Conservation (phyloP, 2,888 invertebrate genomes). For the Alloscopus bannaensis region DNA sequence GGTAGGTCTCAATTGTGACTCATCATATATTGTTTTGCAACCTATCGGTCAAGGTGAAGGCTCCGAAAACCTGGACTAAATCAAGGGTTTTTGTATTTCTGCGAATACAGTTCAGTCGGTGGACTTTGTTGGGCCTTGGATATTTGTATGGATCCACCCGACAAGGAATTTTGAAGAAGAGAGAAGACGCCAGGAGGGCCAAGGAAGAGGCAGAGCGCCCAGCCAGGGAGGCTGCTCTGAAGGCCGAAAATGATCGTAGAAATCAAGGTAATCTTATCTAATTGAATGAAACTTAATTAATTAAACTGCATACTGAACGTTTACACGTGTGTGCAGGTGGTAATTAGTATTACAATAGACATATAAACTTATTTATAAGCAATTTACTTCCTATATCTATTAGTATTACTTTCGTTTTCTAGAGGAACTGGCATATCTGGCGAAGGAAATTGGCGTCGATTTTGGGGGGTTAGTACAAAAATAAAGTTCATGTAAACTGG, state of each 20-base stretch:
- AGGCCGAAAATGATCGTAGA: constrained; percentile 52
- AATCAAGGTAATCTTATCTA: constrained; percentile 36
- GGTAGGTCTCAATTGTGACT: constrained; percentile 21
- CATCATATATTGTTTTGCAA: no score
- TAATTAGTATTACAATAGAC: neutral
- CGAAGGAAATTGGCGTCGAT: constrained; percentile 39
- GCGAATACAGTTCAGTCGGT: constrained; percentile 45
- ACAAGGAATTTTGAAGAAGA: constrained; percentile 25
- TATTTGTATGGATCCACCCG: constrained; percentile 53
- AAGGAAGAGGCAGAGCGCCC: constrained; percentile 62
- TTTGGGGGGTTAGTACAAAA: constrained; percentile 8
- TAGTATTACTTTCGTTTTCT: constrained; percentile 23
- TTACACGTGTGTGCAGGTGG: neutral
- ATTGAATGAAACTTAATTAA: neutral
- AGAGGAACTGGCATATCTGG: constrained; percentile 66
- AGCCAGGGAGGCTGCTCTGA: constrained; percentile 59
- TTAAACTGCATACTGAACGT: no score
- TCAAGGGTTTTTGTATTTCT: no score
- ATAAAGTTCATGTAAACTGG: no score
- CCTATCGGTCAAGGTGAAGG: no score
- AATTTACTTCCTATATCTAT: neutral
- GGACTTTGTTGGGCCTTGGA: constrained; percentile 59
- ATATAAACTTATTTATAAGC: neutral
- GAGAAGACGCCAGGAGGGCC: constrained; percentile 41
- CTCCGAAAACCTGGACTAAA: no score